Evolutionary conservation across 1,140 invertebrate genomes (phyloP).

Genomic region (Drosophila insularis): DNA sequence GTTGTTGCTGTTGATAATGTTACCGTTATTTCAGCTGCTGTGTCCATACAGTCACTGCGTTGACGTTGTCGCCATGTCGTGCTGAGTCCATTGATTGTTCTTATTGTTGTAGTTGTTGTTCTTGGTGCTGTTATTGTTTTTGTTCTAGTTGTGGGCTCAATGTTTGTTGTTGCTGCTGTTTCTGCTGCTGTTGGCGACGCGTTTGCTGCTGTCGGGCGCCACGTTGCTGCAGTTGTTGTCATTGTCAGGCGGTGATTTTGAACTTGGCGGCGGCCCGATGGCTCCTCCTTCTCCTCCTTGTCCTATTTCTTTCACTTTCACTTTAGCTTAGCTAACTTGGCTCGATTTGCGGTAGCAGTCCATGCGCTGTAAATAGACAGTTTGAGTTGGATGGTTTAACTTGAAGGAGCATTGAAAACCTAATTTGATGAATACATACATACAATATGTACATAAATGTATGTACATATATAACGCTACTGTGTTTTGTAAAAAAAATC

Average conservation of each 20-base stretch:
- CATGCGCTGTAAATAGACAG: conserved; percentile 13
- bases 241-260: conserved; percentile 79
- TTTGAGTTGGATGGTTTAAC: background rate
- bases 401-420: background rate
- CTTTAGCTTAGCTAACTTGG: conserved; percentile 23
- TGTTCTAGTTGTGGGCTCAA: conserved; percentile 5
- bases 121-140: conserved; percentile 18
- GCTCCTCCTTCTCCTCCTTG: conserved; percentile 6
- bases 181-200: conserved; percentile 16
- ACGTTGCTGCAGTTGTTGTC: conserved; percentile 66
- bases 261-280: conserved; percentile 57
- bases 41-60: conserved; percentile 22
- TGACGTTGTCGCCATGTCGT: conserved; percentile 52
- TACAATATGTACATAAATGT: too few species aligned
- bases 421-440: background rate
- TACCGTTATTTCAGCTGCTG: conserved; percentile 17
- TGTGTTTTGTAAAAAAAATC: too few species aligned
- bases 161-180: conserved; percentile 7
- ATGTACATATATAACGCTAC: background rate
- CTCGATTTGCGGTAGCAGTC: conserved; percentile 22
- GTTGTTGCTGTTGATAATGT: conserved; percentile 17
- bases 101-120: conserved; percentile 21
- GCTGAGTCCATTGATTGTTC: conserved; percentile 48
- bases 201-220: conserved; percentile 46
- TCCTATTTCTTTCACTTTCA: conserved; percentile 16